Percentiles rank a stretch among this genome's conserved stretches.
These are phyloP conservation scores for Idaea straminata DNA, from an alignment of 2,888 invertebrate species.

Conservation along the genomic window DNA sequence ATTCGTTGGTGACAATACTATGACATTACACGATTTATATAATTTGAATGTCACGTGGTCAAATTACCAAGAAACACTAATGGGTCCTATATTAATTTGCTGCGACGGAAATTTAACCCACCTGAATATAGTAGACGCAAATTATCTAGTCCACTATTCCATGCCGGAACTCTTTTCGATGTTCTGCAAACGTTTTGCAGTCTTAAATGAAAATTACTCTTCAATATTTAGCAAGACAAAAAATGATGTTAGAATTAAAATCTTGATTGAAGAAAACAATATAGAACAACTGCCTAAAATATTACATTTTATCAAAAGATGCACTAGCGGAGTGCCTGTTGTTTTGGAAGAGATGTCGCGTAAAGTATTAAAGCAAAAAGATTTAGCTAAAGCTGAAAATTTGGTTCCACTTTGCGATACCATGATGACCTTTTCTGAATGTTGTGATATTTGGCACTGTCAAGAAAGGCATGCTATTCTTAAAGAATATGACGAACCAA, in stretches of 20 bases:
- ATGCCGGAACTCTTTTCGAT: constrained; percentile 82
- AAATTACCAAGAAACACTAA: constrained; percentile 58
- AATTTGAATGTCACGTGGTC: constrained; percentile 60
- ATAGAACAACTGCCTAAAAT: constrained; percentile 81
- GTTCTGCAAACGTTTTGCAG: constrained; percentile 85
- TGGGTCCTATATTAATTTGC: constrained; percentile 81
- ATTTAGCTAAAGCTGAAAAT: constrained; percentile 61
- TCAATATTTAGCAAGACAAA: constrained; percentile 54
- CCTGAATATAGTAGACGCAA: constrained; percentile 82
- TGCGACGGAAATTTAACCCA: constrained; percentile 84
- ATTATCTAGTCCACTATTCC: constrained; percentile 86
- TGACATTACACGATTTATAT: constrained; percentile 62
- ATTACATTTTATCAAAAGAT: constrained; percentile 78
- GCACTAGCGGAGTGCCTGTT: constrained; percentile 56
- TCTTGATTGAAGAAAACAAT: constrained; percentile 81
- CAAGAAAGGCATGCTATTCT: constrained; percentile 81
- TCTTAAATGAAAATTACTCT: constrained; percentile 82
- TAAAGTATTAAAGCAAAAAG: constrained; percentile 56
- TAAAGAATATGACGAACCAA: constrained; percentile 72
- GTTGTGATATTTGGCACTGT: constrained; percentile 79
- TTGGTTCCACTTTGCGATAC: constrained; percentile 79
- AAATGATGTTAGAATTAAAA: constrained; percentile 60
- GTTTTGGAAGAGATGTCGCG: constrained; percentile 52
- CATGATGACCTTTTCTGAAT: constrained; percentile 83
- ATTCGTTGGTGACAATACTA: constrained; percentile 53